A percentile compares a stretch with the other conserved stretches of the same genome.
phyloP scores from a whole-genome alignment of 2,113 vertebrate species.

The Agapornis roseicollis region DNA sequence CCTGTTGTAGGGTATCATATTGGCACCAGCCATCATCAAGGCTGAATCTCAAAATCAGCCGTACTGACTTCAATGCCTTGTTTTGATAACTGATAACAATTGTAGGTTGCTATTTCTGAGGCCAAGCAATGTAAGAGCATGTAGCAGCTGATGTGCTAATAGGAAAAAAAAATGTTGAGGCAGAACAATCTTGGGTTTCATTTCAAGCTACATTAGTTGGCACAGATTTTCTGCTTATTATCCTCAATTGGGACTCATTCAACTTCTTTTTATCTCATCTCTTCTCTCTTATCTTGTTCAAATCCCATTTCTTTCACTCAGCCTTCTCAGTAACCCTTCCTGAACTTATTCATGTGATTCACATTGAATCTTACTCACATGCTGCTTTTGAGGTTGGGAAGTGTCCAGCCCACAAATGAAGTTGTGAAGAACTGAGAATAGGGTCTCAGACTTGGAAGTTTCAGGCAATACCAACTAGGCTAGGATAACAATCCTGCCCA shows the following conservation, averaged over 20 bases:
- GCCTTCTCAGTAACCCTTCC: not conserved
- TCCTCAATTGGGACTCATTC: not conserved
- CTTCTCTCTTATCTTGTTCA: not conserved
- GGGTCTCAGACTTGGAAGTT: not conserved
- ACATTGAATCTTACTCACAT: not conserved
- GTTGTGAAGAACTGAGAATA: not conserved
- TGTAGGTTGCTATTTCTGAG: not conserved
- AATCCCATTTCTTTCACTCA: slow-evolving; percentile 9
- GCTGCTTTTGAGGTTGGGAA: not conserved
- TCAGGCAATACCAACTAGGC: not conserved
- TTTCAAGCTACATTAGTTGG: not conserved
- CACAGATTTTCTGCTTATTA: not conserved
- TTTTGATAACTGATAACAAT: not conserved
- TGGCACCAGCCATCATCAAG: not conserved
- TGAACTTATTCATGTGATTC: not conserved
- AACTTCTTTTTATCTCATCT: not conserved
- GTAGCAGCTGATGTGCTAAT: not conserved
- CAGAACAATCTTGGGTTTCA: not conserved
- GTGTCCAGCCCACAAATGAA: not conserved
- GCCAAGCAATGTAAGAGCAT: not conserved
- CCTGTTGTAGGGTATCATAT: not conserved
- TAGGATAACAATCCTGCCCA: not conserved
- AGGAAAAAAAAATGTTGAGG: not conserved
- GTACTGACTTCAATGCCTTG: not conserved
- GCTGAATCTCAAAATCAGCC: not conserved